A percentile compares a stretch with the other conserved stretches of the same genome.
phyloP scores from a whole-genome alignment of 2,113 vertebrate genomes.

The Gorsachius goisagi region DNA sequence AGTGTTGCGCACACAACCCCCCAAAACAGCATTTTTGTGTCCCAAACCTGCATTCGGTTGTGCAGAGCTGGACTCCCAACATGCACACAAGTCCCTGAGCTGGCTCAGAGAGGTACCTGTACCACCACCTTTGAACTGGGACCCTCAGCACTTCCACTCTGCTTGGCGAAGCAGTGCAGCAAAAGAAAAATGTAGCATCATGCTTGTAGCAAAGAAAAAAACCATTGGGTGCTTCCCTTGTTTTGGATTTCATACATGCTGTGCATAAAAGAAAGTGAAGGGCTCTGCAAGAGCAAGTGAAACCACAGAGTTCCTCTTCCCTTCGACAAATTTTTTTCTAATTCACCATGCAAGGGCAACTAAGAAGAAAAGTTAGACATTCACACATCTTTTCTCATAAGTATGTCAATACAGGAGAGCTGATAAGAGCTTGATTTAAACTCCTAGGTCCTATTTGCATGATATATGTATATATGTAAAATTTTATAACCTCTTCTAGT shows the following conservation, averaged over 20 bases:
- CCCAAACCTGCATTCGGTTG: neutral
- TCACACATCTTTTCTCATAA: neutral
- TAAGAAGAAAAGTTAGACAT: neutral
- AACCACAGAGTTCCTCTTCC: neutral
- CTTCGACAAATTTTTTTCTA: neutral
- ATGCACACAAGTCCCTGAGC: rapidly evolving
- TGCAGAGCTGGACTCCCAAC: neutral
- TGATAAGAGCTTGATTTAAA: neutral
- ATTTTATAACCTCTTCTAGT: neutral
- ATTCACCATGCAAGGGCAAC: neutral
- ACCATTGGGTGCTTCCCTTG: neutral
- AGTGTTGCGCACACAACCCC: rapidly evolving
- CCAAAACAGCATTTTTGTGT: rapidly evolving
- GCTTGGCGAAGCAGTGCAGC: neutral
- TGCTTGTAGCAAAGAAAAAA: neutral
- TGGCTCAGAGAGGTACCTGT: neutral
- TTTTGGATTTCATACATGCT: neutral
- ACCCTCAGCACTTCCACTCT: neutral
- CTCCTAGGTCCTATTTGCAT: neutral
- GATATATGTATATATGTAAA: neutral
- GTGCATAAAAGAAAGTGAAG: neutral
- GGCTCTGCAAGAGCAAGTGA: neutral
- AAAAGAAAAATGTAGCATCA: neutral
- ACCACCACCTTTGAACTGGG: neutral
- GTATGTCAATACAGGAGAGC: neutral